Conservation (phyloP, 2,888 invertebrate genomes). For the Ephialtes manifestator region DNA sequence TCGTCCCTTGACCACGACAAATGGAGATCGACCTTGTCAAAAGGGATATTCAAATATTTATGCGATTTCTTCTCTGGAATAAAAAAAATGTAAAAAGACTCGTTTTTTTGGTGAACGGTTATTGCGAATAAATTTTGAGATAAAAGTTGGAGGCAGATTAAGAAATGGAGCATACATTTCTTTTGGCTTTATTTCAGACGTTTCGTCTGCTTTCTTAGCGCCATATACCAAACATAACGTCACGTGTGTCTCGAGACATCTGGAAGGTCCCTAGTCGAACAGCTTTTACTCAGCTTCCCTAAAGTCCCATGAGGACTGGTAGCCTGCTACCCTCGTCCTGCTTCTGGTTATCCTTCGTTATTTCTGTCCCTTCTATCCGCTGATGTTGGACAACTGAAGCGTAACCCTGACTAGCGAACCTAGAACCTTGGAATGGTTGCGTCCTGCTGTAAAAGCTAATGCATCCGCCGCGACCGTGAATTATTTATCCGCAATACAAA, state of each 20-base stretch:
- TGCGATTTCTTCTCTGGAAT: background rate
- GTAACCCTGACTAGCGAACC: slow-evolving; percentile 24
- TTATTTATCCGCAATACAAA: background rate
- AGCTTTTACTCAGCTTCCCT: slow-evolving; percentile 20
- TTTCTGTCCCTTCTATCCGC: slow-evolving; percentile 39
- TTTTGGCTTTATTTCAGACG: background rate
- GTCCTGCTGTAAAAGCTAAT: slow-evolving; percentile 17
- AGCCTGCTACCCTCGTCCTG: slow-evolving; percentile 12
- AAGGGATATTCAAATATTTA: background rate
- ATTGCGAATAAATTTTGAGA: background rate
- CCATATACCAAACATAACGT: slow-evolving; percentile 1
- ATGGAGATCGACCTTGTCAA: background rate
- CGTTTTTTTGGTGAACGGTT: background rate
- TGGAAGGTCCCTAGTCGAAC: slow-evolving; percentile 35
- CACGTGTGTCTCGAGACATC: slow-evolving; percentile 33
- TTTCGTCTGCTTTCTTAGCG: background rate
- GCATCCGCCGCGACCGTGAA: background rate
- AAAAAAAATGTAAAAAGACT: background rate
- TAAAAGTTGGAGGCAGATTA: background rate
- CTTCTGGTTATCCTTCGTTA: slow-evolving; percentile 52
- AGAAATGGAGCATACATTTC: background rate
- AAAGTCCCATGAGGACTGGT: slow-evolving; percentile 47
- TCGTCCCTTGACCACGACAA: background rate
- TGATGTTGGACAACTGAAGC: slow-evolving; percentile 44
- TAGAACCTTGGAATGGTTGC: slow-evolving; percentile 12